Evolutionary conservation across 2,888 invertebrate genomes (phyloP).

Genomic region (Sycophila texana): DNA sequence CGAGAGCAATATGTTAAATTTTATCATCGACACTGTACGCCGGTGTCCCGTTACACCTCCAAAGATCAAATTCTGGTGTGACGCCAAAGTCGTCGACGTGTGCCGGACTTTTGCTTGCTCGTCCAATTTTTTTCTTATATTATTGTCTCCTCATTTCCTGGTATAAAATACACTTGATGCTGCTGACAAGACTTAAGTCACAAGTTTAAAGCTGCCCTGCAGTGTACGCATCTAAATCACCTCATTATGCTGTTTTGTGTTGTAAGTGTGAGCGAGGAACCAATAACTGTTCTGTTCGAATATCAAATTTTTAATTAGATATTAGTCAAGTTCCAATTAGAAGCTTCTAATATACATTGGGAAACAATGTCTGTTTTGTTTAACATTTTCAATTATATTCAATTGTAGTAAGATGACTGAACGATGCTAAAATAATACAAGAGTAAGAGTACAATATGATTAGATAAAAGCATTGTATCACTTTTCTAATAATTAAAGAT

Average conservation of each 20-base stretch:
- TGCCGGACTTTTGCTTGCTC: constrained; percentile 13
- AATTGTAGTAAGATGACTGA: too few species aligned
- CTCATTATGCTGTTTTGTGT: too few species aligned
- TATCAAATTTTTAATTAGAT: too few species aligned
- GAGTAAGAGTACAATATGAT: too few species aligned
- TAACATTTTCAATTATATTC: background rate
- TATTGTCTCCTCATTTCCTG: constrained; percentile 5
- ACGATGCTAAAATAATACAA: too few species aligned
- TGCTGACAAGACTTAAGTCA: background rate
- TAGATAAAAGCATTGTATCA: too few species aligned
- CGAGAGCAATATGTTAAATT: constrained; percentile 27
- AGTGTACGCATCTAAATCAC: constrained; percentile 3
- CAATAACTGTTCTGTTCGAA: too few species aligned
- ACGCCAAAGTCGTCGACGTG: constrained; percentile 32
- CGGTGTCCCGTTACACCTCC: constrained; percentile 50
- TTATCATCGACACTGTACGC: constrained; percentile 33
- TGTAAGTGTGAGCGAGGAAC: too few species aligned
- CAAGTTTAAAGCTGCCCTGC: constrained; percentile 7
- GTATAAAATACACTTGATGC: constrained; percentile 10
- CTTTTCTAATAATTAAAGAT: too few species aligned
- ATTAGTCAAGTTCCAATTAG: too few species aligned
- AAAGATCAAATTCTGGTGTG: constrained; percentile 42
- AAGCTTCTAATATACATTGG: background rate
- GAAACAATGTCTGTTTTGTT: background rate
- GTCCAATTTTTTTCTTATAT: constrained; percentile 7